Evolutionary conservation across 1,140 invertebrate species (phyloP).

Genomic region (Drosophila suzukii): DNA sequence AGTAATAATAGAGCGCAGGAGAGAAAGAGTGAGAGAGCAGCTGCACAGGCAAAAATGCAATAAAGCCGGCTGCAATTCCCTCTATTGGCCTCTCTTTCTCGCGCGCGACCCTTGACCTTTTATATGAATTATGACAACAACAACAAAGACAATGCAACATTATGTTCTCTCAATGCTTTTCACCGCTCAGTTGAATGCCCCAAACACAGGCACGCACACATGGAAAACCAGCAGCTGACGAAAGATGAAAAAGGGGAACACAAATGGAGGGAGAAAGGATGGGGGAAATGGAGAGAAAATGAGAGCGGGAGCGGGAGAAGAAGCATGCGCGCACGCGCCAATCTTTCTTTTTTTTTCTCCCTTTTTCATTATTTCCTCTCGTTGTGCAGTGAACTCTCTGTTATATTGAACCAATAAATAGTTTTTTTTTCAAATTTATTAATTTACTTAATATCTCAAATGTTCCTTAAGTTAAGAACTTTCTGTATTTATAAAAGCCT

Average conservation of each 20-base stretch:
- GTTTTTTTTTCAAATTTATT: no score
- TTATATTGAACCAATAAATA: background rate
- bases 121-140: slow-evolving; percentile 70
- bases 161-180: slow-evolving; percentile 37
- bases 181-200: slow-evolving; percentile 52
- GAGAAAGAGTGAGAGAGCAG: slow-evolving; percentile 25
- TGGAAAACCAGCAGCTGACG: slow-evolving; percentile 48
- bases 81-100: background rate
- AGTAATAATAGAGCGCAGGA: background rate
- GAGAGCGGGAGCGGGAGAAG: background rate
- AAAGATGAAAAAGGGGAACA: slow-evolving; percentile 12
- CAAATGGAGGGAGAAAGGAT: background rate
- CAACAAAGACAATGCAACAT: slow-evolving; percentile 50
- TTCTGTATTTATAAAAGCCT: no score
- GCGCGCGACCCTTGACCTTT: slow-evolving; percentile 72
- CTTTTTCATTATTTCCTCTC: slow-evolving; percentile 11
- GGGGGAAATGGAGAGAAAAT: background rate
- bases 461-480: no score
- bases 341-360: slow-evolving; percentile 19
- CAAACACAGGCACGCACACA: slow-evolving; percentile 11
- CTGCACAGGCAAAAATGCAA: slow-evolving; percentile 19
- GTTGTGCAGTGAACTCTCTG: background rate
- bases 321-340: slow-evolving; percentile 65
- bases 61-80: slow-evolving; percentile 61
- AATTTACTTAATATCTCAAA: no score